These are phyloP conservation scores for Pseudoatta argentina DNA, from an alignment of 1,140 invertebrate species.

Conservation along the genomic window DNA sequence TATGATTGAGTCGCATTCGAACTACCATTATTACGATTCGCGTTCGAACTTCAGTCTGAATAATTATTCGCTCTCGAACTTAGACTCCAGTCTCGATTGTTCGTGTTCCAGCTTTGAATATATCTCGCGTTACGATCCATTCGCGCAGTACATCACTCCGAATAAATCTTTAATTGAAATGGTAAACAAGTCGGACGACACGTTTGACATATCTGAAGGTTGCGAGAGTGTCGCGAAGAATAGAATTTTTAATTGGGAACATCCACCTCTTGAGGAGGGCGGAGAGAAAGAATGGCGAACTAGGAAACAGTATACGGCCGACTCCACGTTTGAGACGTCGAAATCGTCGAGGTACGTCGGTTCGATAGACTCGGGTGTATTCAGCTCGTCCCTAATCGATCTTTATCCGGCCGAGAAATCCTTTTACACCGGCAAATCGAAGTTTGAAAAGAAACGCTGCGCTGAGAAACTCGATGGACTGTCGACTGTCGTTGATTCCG, in stretches of 20 bases:
- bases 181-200: neutral
- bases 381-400: constrained; percentile 67
- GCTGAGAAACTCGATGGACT: neutral
- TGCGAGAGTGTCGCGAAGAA: neutral
- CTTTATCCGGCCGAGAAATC: neutral
- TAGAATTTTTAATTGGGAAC: neutral
- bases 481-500: constrained; percentile 57
- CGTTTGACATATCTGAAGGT: neutral
- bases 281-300: neutral
- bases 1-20: neutral
- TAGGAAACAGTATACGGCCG: neutral
- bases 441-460: neutral
- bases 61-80: neutral
- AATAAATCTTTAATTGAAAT: neutral
- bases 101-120: neutral
- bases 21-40: neutral
- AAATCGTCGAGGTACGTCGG: constrained; percentile 57
- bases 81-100: neutral
- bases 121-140: neutral
- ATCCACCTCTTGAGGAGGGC: neutral
- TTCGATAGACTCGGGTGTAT: constrained; percentile 80
- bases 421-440: neutral
- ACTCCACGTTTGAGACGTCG: constrained; percentile 45
- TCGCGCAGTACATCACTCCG: neutral
- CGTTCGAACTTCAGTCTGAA: neutral